Evolutionary conservation across 2,888 invertebrate species (phyloP).

Genomic region (Lithodes maja): DNA sequence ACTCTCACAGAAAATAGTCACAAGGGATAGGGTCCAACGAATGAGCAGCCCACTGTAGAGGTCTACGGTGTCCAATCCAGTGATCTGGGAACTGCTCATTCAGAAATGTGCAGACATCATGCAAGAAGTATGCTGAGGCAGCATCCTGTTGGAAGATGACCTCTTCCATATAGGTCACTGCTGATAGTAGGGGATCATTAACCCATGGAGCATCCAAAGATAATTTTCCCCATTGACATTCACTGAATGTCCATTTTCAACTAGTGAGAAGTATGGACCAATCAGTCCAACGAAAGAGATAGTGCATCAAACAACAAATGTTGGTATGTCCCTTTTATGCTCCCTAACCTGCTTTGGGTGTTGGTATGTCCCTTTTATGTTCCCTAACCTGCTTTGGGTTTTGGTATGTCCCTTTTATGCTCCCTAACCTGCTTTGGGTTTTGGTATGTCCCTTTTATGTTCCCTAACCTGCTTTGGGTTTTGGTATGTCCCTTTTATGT

Average conservation of each 20-base stretch:
- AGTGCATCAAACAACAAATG: not conserved
- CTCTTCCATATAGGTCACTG: not conserved
- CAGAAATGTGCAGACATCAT: slow-evolving; percentile 7
- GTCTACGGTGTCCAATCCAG: slow-evolving; percentile 14
- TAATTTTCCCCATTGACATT: slow-evolving; percentile 23
- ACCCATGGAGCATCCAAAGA: slow-evolving; percentile 4
- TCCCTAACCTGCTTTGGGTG: not conserved
- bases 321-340: not conserved
- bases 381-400: too few relatives aligned
- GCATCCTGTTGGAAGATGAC: slow-evolving; percentile 21
- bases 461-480: too few relatives aligned
- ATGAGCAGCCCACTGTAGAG: not conserved
- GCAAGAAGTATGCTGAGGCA: slow-evolving; percentile 6
- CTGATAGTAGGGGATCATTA: not conserved
- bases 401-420: too few relatives aligned
- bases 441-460: too few relatives aligned
- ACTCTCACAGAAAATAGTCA: slow-evolving; percentile 2
- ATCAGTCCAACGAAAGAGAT: slow-evolving; percentile 15
- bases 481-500: too few relatives aligned
- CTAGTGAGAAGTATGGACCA: not conserved
- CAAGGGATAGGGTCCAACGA: not conserved
- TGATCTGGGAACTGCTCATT: slow-evolving; percentile 19
- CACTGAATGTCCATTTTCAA: slow-evolving; percentile 1
- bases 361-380: too few relatives aligned
- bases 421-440: too few relatives aligned